These are phyloP conservation scores for Gobionotothen gibberifrons DNA, from an alignment of 2,797 vertebrate species.

Conservation along the genomic window DNA sequence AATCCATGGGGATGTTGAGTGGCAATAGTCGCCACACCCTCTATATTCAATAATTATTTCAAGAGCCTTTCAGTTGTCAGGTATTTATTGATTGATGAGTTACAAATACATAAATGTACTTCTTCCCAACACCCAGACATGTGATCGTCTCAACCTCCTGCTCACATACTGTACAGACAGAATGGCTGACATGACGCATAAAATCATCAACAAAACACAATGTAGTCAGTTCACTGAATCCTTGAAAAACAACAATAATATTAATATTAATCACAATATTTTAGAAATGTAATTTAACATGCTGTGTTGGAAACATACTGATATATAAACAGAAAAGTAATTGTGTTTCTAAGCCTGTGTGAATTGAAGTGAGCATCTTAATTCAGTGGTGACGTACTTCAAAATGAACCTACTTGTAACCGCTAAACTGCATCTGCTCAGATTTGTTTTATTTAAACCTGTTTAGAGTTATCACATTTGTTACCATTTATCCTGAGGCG, in stretches of 20 bases:
- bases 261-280: not conserved
- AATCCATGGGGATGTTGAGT: too few species aligned
- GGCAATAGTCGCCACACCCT: not conserved
- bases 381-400: not conserved
- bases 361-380: not conserved
- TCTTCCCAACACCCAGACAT: not conserved
- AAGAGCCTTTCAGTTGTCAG: not conserved
- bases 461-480: too few species aligned
- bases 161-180: conserved; percentile 1
- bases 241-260: conserved; percentile 7
- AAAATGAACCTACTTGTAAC: not conserved
- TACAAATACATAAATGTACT: not conserved
- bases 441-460: too few species aligned
- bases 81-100: not conserved
- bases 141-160: conserved; percentile 7
- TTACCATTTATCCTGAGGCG: too few species aligned
- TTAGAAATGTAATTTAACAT: not conserved
- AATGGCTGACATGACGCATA: not conserved
- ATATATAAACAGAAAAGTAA: not conserved
- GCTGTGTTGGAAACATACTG: conserved; percentile 2
- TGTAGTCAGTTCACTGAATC: not conserved
- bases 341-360: not conserved
- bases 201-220: not conserved
- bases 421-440: not conserved
- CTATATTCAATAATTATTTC: not conserved